A percentile compares a stretch with the other conserved stretches of the same genome.
These are phyloP conservation scores for Botia almorhae DNA, from an alignment of 2,797 vertebrate genomes.

Conservation along the genomic window DNA sequence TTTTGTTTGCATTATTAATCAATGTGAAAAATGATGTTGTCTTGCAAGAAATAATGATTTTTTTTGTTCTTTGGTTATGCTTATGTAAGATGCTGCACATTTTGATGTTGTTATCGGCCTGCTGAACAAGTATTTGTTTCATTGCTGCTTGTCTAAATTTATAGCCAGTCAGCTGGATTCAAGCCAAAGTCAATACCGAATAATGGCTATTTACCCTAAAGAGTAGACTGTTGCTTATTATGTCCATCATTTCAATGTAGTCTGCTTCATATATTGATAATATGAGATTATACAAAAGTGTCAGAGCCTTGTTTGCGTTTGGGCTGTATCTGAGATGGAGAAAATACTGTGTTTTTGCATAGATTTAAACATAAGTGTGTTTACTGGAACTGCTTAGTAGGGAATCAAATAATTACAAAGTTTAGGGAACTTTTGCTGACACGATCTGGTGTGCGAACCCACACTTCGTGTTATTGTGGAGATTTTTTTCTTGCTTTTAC, in stretches of 20 bases:
- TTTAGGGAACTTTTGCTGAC: not conserved
- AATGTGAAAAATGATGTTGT: slow-evolving; percentile 22
- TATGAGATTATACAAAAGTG: slow-evolving; percentile 18
- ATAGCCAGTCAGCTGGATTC: not conserved
- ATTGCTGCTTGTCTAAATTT: slow-evolving; percentile 7
- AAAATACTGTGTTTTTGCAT: not conserved
- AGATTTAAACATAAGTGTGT: not conserved
- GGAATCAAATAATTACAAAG: not conserved
- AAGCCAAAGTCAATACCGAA: not conserved
- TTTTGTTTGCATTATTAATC: slow-evolving; percentile 45
- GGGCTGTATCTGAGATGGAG: not conserved
- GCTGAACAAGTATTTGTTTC: slow-evolving; percentile 13
- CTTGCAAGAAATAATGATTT: slow-evolving; percentile 29
- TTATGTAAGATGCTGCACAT: slow-evolving; percentile 14
- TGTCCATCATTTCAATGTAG: slow-evolving; percentile 19
- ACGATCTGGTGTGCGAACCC: not conserved
- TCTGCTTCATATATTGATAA: slow-evolving; percentile 11
- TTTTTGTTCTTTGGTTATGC: slow-evolving; percentile 20
- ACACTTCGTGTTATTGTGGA: not conserved
- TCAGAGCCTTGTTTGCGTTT: not conserved
- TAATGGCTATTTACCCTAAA: slow-evolving; percentile 14
- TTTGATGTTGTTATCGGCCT: slow-evolving; percentile 23
- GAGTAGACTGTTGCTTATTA: slow-evolving; percentile 15
- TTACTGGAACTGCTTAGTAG: not conserved
- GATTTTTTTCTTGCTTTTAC: too few species aligned